phyloP scores from a whole-genome alignment of 37 sponge, comb jelly and placozoan species.

The Ephydatia muelleri region DNA sequence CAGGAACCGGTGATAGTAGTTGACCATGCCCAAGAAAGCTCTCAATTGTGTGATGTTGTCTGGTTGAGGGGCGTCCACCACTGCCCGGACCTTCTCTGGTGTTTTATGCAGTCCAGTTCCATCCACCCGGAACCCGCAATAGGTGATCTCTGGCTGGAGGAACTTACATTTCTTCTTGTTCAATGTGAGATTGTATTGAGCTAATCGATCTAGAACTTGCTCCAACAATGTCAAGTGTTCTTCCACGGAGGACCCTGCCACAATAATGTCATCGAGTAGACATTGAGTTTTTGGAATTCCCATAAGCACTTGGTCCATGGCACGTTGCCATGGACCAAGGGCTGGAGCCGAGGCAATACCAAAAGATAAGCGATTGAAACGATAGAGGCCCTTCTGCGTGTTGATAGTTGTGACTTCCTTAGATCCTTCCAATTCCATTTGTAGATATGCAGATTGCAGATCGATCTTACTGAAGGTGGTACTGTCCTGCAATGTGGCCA shows the following conservation, averaged over 20 bases:
- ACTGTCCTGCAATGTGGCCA: too few relatives aligned
- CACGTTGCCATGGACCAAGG: conserved; percentile 3
- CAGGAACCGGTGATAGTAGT: background rate
- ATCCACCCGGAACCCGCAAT: conserved; percentile 7
- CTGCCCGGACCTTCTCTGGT: background rate
- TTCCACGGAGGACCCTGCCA: background rate
- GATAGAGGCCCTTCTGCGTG: background rate
- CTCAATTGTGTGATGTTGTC: background rate
- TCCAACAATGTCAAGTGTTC: background rate
- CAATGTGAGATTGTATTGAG: background rate
- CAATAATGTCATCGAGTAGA: too few relatives aligned
- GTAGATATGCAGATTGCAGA: background rate
- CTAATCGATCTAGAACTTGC: background rate
- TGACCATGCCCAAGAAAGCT: background rate
- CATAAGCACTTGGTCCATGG: background rate
- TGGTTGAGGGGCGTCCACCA: conserved; percentile 21
- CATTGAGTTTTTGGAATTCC: too few relatives aligned
- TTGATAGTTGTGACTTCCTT: background rate
- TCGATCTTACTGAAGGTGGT: background rate
- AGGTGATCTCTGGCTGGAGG: background rate
- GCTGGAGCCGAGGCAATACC: background rate
- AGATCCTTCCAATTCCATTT: background rate
- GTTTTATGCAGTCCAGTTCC: conserved; percentile 1
- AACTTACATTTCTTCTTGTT: conserved; percentile 8
- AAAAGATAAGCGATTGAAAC: background rate